These are phyloP conservation scores for Aramus guarauna DNA, from an alignment of 2,113 vertebrate species.

Conservation along the genomic window DNA sequence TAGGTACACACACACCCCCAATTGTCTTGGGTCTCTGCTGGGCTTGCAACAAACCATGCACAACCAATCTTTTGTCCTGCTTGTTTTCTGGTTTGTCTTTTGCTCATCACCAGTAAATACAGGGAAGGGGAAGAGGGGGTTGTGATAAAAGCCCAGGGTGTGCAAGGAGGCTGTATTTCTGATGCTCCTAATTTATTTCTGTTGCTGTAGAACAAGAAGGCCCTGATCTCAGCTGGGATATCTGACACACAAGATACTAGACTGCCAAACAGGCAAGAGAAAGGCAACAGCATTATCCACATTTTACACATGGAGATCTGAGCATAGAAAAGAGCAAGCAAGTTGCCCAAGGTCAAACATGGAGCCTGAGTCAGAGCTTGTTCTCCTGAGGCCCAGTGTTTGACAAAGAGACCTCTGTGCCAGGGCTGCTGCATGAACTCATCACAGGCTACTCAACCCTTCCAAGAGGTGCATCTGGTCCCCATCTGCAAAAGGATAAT, in stretches of 20 bases:
- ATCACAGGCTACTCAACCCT: not conserved
- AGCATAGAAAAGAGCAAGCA: not conserved
- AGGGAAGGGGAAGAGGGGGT: not conserved
- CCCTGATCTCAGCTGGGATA: slow-evolving; percentile 8
- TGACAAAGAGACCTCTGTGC: not conserved
- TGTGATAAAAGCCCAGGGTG: not conserved
- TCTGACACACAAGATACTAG: not conserved
- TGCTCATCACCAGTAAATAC: not conserved
- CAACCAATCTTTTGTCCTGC: slow-evolving; percentile 17
- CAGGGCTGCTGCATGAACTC: not conserved
- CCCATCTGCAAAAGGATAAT: not conserved
- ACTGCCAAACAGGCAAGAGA: not conserved
- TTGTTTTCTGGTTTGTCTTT: not conserved
- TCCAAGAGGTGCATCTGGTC: fast-evolving
- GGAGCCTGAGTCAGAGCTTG: not conserved
- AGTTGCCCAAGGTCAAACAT: not conserved
- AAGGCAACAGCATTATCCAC: not conserved
- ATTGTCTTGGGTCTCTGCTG: not conserved
- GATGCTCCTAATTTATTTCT: not conserved
- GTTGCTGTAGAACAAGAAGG: not conserved
- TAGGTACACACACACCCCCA: not conserved
- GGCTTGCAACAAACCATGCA: not conserved
- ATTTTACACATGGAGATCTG: not conserved
- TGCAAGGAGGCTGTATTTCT: not conserved
- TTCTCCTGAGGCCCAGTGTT: not conserved